Percentiles rank a stretch among this genome's conserved stretches.
Conservation (phyloP, 2,113 vertebrate species). For the Xenotilapia flavipinnis region DNA sequence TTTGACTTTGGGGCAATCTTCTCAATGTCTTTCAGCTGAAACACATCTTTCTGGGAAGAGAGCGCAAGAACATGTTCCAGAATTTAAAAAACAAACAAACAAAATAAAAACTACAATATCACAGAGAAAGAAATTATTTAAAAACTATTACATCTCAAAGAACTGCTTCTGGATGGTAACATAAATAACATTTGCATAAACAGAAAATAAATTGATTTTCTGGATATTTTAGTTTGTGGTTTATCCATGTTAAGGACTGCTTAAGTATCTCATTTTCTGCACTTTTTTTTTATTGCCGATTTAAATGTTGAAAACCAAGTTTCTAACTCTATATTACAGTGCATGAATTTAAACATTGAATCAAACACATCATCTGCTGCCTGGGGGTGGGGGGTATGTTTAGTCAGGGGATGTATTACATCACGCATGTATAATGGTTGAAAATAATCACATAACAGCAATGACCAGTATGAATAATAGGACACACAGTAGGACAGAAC, state of each 20-base stretch:
- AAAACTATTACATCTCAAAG: background rate
- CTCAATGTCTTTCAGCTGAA: constrained; percentile 96
- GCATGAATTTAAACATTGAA: background rate
- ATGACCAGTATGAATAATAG: background rate
- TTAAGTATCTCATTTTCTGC: background rate
- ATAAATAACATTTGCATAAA: background rate
- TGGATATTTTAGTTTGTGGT: background rate
- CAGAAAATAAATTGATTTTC: background rate
- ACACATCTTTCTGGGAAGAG: constrained; percentile 88
- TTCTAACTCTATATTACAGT: background rate
- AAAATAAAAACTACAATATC: background rate
- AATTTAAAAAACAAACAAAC: background rate
- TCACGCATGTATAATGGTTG: background rate
- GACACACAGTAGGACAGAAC: background rate
- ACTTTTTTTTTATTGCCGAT: background rate
- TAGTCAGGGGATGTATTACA: background rate
- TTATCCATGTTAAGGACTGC: background rate
- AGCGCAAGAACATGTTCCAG: background rate
- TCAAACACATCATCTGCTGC: background rate
- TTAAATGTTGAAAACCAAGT: background rate
- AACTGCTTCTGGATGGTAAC: background rate
- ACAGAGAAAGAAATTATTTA: background rate
- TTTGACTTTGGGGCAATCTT: constrained; percentile 97
- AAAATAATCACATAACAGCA: background rate
- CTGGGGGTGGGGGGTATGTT: background rate